Evolutionary conservation across 2,888 invertebrate genomes (phyloP), one percentile per base, ranked within the genome.

Genomic region (Drosophila longiperda): DNA sequence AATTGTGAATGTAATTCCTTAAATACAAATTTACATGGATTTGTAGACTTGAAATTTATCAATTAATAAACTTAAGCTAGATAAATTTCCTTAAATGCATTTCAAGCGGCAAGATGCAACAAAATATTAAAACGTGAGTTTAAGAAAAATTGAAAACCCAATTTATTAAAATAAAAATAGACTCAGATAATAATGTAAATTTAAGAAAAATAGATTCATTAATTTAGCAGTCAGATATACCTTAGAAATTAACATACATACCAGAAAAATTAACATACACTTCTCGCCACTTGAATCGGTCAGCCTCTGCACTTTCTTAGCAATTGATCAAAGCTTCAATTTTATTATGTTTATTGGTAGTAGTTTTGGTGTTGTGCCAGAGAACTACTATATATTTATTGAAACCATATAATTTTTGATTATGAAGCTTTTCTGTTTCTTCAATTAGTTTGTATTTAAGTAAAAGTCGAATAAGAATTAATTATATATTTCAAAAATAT

Each of bases 1-100:
- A 34, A 23, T 20, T 33, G 34, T 23, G 17, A 23, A 32, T 42
- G 32, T 33, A 36, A 9, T 40, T 50, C 57, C 60, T 72, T 29
- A n/a, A 29, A 64, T 15, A 23, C 1, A 2, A 1, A 23, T 4
- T 23, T 45, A 0, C 4, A 8, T 1, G 1, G 15, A 23, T 9
- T 40, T n/a, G 0, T 1, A 20, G 15, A 15, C 20, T 8, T 15
- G 7, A 45, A 3, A 45, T 45, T 8, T 12, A 20, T 15, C 1
- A 45, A 20, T 45, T 23, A 23, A 23, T 45, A 1, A 23, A 23
- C 8, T 23, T 23, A 8, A 23, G 0, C 20, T 45, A 45, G 7
- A 15, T 20, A 45, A 38, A 38, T 17, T 17, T 1, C 3, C 3
- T 8, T 1, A 17, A 17, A 3, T 36, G 15, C 3, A 3, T 38